Base-by-base conservation (phyloP, 2,888 invertebrate species). In the Papilio demoleus region DNA sequence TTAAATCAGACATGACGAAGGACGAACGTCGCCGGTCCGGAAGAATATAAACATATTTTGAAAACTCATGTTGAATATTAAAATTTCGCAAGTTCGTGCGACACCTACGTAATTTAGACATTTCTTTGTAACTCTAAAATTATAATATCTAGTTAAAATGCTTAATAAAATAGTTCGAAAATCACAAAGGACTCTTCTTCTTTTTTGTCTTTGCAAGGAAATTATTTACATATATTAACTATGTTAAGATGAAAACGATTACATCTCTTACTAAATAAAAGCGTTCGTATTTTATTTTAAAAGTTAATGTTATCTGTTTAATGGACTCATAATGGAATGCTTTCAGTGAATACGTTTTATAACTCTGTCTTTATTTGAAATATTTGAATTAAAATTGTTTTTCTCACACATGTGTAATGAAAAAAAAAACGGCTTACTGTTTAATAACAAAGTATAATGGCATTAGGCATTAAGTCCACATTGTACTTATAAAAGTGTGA, bases 1-100 rank as follows among this genome's bases (percentile, higher is more conserved):
- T 63, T 72, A 71, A 71, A 76, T 74, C 71, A 72, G 70, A 70
- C 68, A 71, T 74, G 74, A 73, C 74, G 76, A 75, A 76, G 76
- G 76, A 71, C 75, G 70, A 60, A 40, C 70, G 61, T 58, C 58
- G 61, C 47, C 58, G 19, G 50, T 47, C 72, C 71, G 74, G 74
- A 75, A 73, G 73, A 70, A 61, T 68, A 47, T 63, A 40, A 65
- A 64, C 56, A 62, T 62, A 62, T 61, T 53, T 31, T 31, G 31
- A n/a, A 65, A 24, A 60, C 61, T 22, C 36, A 19, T 24, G 17
- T 36, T 17, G 62, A 65, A 47, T 59, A 58, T 50, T 53, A 68
- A 65, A n/a, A 24, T 34, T 24, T 19, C 53, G 31, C 42, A 8
- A 17, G 14, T 24, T 17, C 45, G 58, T 63, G 42, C 36, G 22